Conservation (phyloP, 2,113 vertebrate genomes). For the Paedocypris sp. region DNA sequence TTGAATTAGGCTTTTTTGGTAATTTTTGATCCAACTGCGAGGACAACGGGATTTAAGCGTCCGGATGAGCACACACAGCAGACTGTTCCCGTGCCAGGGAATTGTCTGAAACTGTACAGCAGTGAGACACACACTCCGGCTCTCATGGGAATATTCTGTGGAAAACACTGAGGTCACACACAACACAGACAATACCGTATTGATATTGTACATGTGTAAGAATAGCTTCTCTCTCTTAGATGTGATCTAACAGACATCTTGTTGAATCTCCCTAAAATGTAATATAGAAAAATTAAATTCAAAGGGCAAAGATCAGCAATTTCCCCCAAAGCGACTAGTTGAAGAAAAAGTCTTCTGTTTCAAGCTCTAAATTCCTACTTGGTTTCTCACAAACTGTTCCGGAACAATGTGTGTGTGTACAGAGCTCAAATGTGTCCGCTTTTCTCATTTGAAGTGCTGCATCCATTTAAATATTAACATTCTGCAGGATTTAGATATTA, state of each 20-base stretch:
- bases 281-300: neutral
- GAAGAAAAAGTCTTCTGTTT: neutral
- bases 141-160: slow-evolving; percentile 35
- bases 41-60: neutral
- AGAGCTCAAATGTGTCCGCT: no score
- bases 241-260: neutral
- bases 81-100: slow-evolving; percentile 25
- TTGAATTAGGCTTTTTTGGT: neutral
- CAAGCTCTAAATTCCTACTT: neutral
- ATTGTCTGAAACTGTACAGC: neutral
- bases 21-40: no score
- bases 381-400: neutral
- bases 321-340: neutral
- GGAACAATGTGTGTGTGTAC: neutral
- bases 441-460: no score
- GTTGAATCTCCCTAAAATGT: neutral
- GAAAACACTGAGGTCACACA: slow-evolving; percentile 31
- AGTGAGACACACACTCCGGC: neutral
- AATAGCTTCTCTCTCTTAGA: neutral
- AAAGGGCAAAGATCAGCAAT: neutral
- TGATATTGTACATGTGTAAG: no score
- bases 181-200: no score
- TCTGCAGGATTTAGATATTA: neutral
- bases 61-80: neutral
- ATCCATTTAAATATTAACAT: neutral